Conservation (phyloP, 2,797 vertebrate species). For the Esox lucius region DNA sequence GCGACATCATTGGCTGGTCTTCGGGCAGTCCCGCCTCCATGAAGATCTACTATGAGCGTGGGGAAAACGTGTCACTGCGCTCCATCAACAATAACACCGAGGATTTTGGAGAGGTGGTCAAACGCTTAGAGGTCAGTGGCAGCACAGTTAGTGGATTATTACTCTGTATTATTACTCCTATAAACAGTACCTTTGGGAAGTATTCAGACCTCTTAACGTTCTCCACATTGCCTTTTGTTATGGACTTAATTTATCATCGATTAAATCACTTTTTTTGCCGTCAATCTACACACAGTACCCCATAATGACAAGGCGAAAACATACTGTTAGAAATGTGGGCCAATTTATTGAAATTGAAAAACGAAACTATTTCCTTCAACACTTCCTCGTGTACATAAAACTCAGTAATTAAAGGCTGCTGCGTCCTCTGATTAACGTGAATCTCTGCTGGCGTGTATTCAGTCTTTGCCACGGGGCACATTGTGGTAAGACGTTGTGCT, state of each 20-base stretch:
- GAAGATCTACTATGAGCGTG: constrained; percentile 95
- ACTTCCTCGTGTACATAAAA: not conserved
- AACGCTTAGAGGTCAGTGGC: constrained; percentile 90
- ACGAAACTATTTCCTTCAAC: not conserved
- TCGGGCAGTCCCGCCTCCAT: constrained; percentile 86
- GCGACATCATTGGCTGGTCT: constrained; percentile 96
- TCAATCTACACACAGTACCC: no score
- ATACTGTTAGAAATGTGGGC: no score
- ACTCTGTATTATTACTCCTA: not conserved
- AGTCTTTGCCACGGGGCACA: not conserved
- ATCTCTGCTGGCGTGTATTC: not conserved
- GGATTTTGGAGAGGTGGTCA: constrained; percentile 95
- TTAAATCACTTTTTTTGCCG: no score
- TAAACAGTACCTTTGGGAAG: no score
- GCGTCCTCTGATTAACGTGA: not conserved
- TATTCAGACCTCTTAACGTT: no score
- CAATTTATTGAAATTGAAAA: no score
- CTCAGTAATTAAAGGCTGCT: not conserved
- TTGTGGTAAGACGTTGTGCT: not conserved
- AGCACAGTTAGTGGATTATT: not conserved
- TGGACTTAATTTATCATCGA: no score
- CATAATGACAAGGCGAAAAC: no score
- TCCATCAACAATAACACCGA: constrained; percentile 89
- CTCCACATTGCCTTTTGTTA: no score
- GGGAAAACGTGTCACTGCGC: constrained; percentile 91